Evolutionary conservation across 2,797 vertebrate genomes (phyloP), one percentile per base, ranked within the genome.

Genomic region (Muscicapa comitata): DNA sequence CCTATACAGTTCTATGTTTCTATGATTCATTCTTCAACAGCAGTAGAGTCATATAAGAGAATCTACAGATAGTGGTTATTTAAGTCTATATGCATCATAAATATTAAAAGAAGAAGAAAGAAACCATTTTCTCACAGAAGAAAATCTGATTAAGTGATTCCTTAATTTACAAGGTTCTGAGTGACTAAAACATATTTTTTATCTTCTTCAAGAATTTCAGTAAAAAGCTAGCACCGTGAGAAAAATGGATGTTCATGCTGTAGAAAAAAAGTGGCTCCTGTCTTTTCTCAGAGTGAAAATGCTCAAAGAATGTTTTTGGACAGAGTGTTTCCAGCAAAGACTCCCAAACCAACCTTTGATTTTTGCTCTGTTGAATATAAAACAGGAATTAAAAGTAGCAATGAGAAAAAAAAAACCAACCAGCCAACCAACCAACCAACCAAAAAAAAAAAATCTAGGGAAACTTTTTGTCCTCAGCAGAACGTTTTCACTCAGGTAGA

Each of bases 291-390:
- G 81, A 92, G 73, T 86, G 79, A 66, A 93, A 96, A 78, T 38
- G 74, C 35, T 92, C 59, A 33, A 96, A 97, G 85, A 97, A 97
- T 96, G 83, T 87, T 97, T 95, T 97, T 96, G 96, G 84, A 96
- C 66, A 85, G 58, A 84, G 86, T 78, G 37, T 85, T 95, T 92
- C 74, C 91, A 96, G 89, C 80, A 96, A 73, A 78, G 47, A 51
- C 71, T 88, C n/a, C 96, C 28, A 73, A 82, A 93, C 20, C 35
- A 95, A 81, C 25, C 15, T 97, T 97, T 96, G 95, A 48, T 42
- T 95, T 97, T 95, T 90, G 86, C 65, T 88, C 54, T 37, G 10
- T 78, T 95, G 63, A 90, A 92, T 76, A 90, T 47, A 95, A 95
- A 95, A 61, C n/a, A 93, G 89, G 94, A 95, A 93, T 53, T 58